A percentile compares a stretch with the other conserved stretches of the same genome.
Conservation (phyloP, 2,113 vertebrate species). For the Isurus oxyrinchus region DNA sequence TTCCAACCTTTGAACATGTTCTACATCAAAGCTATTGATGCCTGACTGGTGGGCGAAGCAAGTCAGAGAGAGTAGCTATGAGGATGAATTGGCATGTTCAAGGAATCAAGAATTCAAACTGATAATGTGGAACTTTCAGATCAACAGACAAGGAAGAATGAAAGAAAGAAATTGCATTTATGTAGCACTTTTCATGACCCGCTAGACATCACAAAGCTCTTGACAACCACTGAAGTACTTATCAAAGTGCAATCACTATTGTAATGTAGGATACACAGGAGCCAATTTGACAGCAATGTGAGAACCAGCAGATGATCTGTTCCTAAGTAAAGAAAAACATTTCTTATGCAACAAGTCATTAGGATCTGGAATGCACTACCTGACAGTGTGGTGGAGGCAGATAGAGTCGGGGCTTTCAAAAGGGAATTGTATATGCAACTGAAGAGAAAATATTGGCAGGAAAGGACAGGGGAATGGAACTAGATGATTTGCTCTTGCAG, state of each 20-base stretch:
- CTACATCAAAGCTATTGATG: background rate
- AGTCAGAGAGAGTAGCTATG: background rate
- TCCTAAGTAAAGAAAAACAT: background rate
- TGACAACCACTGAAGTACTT: background rate
- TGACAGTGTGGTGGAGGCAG: background rate
- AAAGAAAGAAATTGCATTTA: background rate
- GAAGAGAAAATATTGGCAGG: background rate
- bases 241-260: no score
- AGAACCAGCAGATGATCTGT: no score
- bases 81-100: background rate
- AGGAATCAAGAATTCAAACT: background rate
- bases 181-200: background rate
- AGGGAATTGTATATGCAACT: background rate
- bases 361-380: background rate
- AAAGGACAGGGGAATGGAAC: background rate
- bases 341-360: background rate
- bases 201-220: background rate
- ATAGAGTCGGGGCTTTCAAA: background rate
- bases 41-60: background rate
- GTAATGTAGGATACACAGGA: background rate
- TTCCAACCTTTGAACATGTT: background rate
- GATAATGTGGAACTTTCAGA: background rate
- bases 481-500: background rate
- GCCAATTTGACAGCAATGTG: background rate
- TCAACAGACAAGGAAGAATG: background rate